Evolutionary conservation across 92 coral and sea anemone genomes (phyloP).

Genomic region (Porites evermanni): DNA sequence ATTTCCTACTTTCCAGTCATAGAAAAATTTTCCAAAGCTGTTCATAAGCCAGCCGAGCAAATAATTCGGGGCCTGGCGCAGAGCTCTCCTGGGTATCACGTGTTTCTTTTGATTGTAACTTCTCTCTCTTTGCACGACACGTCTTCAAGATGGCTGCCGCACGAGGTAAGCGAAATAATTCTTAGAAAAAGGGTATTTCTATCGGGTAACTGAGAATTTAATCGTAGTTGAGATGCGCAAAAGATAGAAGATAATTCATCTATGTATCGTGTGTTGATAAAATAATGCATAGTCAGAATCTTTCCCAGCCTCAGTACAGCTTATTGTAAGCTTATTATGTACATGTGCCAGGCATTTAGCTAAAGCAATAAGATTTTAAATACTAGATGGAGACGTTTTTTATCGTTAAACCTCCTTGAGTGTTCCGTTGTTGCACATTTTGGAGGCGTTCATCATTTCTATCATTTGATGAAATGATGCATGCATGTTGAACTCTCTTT

Average conservation of each 20-base stretch:
- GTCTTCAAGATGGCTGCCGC: slow-evolving; percentile 98
- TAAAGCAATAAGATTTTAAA: neutral
- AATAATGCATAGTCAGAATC: too few relatives aligned
- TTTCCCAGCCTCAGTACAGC: too few relatives aligned
- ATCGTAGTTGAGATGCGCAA: neutral
- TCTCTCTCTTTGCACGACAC: slow-evolving; percentile 91
- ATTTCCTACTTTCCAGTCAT: too few relatives aligned
- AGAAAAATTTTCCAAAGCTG: neutral
- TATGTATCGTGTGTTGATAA: neutral
- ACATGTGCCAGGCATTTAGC: neutral
- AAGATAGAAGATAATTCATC: neutral
- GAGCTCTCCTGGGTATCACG: slow-evolving; percentile 63
- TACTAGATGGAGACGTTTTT: neutral
- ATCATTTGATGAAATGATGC: too few relatives aligned
- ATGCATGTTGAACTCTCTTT: neutral
- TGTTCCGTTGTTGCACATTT: neutral
- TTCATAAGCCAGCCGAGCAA: neutral
- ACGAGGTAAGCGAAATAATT: slow-evolving; percentile 79
- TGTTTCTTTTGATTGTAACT: slow-evolving; percentile 43
- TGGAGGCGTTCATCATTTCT: too few relatives aligned
- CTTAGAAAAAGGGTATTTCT: neutral
- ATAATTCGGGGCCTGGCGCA: slow-evolving; percentile 23
- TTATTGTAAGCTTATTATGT: neutral
- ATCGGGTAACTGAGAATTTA: too few relatives aligned
- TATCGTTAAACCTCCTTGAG: neutral